Base-by-base conservation (phyloP, 2,888 invertebrate genomes). In the Brachypterus glaber region DNA sequence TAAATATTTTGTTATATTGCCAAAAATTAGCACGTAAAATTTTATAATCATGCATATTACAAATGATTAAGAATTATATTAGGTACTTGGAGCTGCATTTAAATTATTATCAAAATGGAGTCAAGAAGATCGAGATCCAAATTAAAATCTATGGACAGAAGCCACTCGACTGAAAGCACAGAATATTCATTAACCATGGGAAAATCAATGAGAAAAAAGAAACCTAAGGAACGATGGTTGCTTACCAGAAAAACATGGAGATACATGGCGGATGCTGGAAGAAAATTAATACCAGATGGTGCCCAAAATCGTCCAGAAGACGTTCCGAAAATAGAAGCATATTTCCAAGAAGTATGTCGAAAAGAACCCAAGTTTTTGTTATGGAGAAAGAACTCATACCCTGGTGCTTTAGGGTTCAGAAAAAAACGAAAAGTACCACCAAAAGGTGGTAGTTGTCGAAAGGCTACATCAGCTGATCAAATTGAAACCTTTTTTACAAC, bases 211-310 rank as follows among this genome's bases (percentile, higher is more conserved):
- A 67, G 74, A 40, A 74, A 73, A 50, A 73, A 72, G 58, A 72
- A 71, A 44, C 73, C 73, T 1, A 81, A 82, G 58, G 89, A 89
- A 64, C 75, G 89, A 63, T 90, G 89, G 89, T 71, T 89, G 42
- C 72, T 89, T 41, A 89, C 89, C 30, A 71, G 89, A 41, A 89
- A 90, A 67, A 89, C 89, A 32, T 89, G 89, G 89, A 73, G 86
- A 53, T 89, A 89, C 64, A 90, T 90, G 89, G 78, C 87, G n/a
- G 89, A 89, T 53, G 87, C 88, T 17, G 89, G 89, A 30, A 77
- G 85, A 41, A 82, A 83, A 57, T 71, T 90, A 34, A 79, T 89
- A 39, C 89, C 89, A n/a, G 88, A 88, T 34, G 82, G 83, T 13
- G 72, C 74, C 3, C 75, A 76, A 55, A 82, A 82, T 61, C 72